Percentiles rank a stretch among this genome's conserved stretches.
Evolutionary conservation across 2,888 invertebrate genomes (phyloP).

Genomic region (Amblyteles armatorius): DNA sequence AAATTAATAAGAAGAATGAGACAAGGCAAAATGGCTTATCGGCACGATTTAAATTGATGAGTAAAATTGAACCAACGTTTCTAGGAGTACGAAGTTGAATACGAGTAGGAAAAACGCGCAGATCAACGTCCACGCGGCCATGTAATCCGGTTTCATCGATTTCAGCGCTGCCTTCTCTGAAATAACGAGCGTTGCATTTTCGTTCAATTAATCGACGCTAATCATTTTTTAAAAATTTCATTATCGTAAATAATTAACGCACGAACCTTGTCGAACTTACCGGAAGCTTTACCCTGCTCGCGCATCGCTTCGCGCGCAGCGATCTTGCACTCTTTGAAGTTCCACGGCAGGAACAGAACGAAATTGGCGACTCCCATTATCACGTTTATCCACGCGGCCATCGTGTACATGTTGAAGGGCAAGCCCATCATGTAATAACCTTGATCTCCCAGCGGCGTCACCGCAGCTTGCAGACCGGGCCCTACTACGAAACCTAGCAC

Average conservation of each 20-base stretch:
- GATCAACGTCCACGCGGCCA: conserved; percentile 92
- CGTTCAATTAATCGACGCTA: background rate
- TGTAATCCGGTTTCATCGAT: conserved; percentile 89
- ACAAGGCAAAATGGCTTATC: background rate
- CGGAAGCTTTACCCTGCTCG: conserved; percentile 89
- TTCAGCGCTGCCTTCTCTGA: conserved; percentile 91
- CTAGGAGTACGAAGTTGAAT: conserved; percentile 94
- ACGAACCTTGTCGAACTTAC: conserved; percentile 79
- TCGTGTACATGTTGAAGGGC: conserved; percentile 94
- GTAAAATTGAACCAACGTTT: conserved; percentile 87
- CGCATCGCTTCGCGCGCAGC: conserved; percentile 93
- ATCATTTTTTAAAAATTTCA: conserved; percentile 9
- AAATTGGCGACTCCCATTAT: conserved; percentile 90
- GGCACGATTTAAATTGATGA: background rate
- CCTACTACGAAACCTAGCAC: conserved; percentile 95
- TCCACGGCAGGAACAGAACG: conserved; percentile 90
- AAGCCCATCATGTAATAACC: conserved; percentile 87
- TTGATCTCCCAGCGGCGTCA: conserved; percentile 91
- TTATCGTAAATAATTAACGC: conserved; percentile 47
- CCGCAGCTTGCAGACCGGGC: conserved; percentile 92
- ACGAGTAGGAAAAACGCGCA: conserved; percentile 93
- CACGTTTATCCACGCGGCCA: conserved; percentile 94
- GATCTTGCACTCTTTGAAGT: conserved; percentile 91
- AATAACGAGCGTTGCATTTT: conserved; percentile 70
- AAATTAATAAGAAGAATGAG: background rate